Base-by-base conservation (phyloP, 2,113 vertebrate species). In the Neogobius melanostomus region DNA sequence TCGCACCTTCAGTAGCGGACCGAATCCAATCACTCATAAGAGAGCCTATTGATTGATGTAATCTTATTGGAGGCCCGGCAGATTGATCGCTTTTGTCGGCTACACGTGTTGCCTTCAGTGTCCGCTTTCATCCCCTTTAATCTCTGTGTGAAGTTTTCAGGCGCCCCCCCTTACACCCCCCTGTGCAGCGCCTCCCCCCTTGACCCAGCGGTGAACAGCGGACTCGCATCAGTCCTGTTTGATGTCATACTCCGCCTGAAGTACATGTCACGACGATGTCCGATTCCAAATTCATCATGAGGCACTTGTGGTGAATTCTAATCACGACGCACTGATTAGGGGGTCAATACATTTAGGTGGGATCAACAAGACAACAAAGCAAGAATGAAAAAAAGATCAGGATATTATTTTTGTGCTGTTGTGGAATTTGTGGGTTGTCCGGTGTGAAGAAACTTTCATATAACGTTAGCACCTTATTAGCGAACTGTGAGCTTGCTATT, bases 1-100 rank as follows among this genome's bases (percentile, higher is more conserved):
- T 36, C 28, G 28, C 28, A 36, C 28, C 28, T 84, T 83, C 78
- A 72, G 78, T 78, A 84, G 84, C 82, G 84, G 90, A 90, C 92
- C 87, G 86, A 94, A 88, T 93, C 92, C 91, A 93, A 91, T 93
- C 88, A 92, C 82, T 94, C 92, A 91, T 94, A 94, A 92, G 88
- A 91, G 85, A 86, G 83, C 64, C 85, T 94, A 95, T 80, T 94
- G 94, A 96, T 89, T 93, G 89, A 93, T 93, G 86, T 91, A 93
- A 94, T 95, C 94, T 94, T 90, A 92, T 91, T 94, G 88, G 91
- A 87, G 84, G 79, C 80, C 83, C 87, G 88, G 80, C 63, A 76
- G 77, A 95, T 86, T 91, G 90, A 94, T 94, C 86, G 85, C 68
- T 90, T 92, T 92, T 94, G 91, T 92, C 90, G 89, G 87, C 80